Percentiles rank a stretch among this genome's conserved stretches.
These are phyloP conservation scores for Hedya salicella DNA, from an alignment of 2,888 invertebrate species.

Conservation along the genomic window DNA sequence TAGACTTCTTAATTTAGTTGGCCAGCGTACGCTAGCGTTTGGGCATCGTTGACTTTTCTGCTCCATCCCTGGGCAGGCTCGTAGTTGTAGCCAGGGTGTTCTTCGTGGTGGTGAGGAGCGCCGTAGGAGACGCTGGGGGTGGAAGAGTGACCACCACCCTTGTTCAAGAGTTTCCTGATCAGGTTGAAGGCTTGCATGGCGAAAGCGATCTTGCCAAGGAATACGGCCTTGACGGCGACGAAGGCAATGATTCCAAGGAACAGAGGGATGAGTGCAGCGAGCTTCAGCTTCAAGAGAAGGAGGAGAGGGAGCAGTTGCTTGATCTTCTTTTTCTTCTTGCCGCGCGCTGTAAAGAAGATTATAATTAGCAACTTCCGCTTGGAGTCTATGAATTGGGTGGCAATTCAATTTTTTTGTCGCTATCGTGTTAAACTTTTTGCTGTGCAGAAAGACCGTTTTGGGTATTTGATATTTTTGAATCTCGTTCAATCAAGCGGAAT, in stretches of 20 bases:
- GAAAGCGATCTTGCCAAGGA: slow-evolving; percentile 94
- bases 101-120: slow-evolving; percentile 85
- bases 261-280: slow-evolving; percentile 90
- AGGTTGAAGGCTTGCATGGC: slow-evolving; percentile 89
- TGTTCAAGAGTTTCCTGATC: slow-evolving; percentile 88
- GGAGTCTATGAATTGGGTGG: not conserved
- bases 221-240: slow-evolving; percentile 92
- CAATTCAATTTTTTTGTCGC: no score
- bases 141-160: slow-evolving; percentile 70
- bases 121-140: slow-evolving; percentile 86
- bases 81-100: slow-evolving; percentile 84
- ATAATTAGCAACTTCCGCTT: not conserved
- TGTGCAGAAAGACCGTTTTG: no score
- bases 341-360: slow-evolving; percentile 86
- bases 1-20: slow-evolving; percentile 63
- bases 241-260: slow-evolving; percentile 90
- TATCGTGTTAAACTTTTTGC: no score
- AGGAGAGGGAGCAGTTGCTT: slow-evolving; percentile 91
- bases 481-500: no score
- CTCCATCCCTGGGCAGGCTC: slow-evolving; percentile 86
- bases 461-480: no score
- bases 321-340: slow-evolving; percentile 92
- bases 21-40: slow-evolving; percentile 87
- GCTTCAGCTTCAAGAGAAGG: slow-evolving; percentile 91
- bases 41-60: slow-evolving; percentile 87